Evolutionary conservation across 2,888 invertebrate species (phyloP).

Genomic region (Dione vanillae): DNA sequence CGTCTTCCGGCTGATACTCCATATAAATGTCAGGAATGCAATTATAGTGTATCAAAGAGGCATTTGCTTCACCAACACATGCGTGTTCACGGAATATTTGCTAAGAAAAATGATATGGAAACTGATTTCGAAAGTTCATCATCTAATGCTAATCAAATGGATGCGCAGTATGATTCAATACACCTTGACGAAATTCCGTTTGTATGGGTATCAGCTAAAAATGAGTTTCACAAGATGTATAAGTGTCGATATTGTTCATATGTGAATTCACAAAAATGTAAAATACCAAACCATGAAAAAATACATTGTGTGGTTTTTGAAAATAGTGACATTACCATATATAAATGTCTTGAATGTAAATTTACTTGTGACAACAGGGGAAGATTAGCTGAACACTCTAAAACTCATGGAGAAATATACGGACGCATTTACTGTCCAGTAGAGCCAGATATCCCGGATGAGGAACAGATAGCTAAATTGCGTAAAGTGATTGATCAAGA

Average conservation of each 20-base stretch:
- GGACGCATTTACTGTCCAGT: conserved; percentile 89
- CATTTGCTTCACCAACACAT: conserved; percentile 93
- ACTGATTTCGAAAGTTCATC: conserved; percentile 69
- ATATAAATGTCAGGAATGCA: conserved; percentile 92
- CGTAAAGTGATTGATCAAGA: conserved; percentile 72
- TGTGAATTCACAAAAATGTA: conserved; percentile 91
- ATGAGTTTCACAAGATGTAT: conserved; percentile 91
- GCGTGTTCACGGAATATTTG: conserved; percentile 87
- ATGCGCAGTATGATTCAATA: conserved; percentile 58
- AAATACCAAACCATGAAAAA: conserved; percentile 92
- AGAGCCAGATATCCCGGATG: conserved; percentile 86
- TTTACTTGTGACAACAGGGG: conserved; percentile 90
- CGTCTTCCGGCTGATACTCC: conserved; percentile 87
- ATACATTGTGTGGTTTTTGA: conserved; percentile 86
- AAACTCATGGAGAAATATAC: conserved; percentile 89
- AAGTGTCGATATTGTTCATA: conserved; percentile 94
- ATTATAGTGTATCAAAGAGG: conserved; percentile 91
- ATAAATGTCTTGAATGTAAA: conserved; percentile 91
- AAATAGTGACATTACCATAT: conserved; percentile 79
- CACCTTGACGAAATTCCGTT: conserved; percentile 86
- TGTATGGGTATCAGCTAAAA: conserved; percentile 90
- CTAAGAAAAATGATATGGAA: conserved; percentile 74
- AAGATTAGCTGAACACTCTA: conserved; percentile 88
- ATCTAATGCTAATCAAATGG: conserved; percentile 54
- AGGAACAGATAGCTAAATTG: conserved; percentile 85